Conservation (phyloP, 2,113 vertebrate genomes). For the Pongo abelii region DNA sequence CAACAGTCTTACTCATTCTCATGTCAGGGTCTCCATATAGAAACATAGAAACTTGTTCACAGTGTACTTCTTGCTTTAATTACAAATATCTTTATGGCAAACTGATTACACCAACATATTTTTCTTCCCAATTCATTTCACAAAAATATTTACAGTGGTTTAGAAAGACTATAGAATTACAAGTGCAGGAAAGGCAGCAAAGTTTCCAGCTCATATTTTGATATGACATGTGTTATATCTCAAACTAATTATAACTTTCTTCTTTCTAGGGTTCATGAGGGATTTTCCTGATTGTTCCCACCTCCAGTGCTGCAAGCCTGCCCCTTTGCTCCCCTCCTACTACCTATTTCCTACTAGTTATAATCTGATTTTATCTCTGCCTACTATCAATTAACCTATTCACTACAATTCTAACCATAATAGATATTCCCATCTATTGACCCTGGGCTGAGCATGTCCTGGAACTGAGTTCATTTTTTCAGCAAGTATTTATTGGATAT, state of each 20-base stretch:
- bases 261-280: neutral
- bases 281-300: neutral
- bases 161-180: neutral
- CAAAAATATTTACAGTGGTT: neutral
- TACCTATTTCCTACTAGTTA: neutral
- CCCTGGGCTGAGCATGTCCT: neutral
- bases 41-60: neutral
- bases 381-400: neutral
- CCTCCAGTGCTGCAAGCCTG: neutral
- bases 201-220: neutral
- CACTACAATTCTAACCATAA: neutral
- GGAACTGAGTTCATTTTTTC: neutral
- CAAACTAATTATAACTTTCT: neutral
- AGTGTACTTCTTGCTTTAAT: neutral
- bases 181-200: neutral
- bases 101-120: neutral
- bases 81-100: neutral
- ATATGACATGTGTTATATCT: neutral
- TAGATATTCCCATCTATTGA: neutral
- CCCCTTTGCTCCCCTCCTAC: neutral
- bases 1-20: neutral
- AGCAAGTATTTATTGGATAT: neutral
- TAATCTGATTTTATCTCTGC: neutral
- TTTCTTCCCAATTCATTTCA: conserved; percentile 4
- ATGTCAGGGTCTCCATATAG: neutral